Evolutionary conservation across 2,888 invertebrate genomes (phyloP), one percentile per base, ranked within the genome.

Genomic region (Habroteleia sp.): DNA sequence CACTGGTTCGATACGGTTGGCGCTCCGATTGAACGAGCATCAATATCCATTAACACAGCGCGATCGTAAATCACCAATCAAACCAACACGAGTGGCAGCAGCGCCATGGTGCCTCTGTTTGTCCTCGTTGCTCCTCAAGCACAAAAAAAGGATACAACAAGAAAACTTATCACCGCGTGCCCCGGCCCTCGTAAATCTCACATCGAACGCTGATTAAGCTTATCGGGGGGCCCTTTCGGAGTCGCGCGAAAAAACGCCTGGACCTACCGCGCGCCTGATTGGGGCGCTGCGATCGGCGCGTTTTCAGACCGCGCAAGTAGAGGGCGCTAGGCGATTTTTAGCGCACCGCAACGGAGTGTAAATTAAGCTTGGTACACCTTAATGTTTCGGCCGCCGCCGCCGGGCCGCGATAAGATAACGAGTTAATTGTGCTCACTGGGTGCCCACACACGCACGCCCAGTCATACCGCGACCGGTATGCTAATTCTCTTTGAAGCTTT

Each of bases 381-480:
- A 74, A 62, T 62, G 74, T 60, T 69, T 60, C 69, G 65, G 80
- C 80, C 79, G 80, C 76, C 84, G 83, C 83, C 84, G 83, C 83
- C 84, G 81, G 79, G 79, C 71, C 81, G 81, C 86, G 88, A 88
- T 88, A 88, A 88, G 88, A 88, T 88, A 87, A 88, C 88, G 87
- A 88, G 88, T 88, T 88, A 88, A 88, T 88, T 88, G 88, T 88
- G 87, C 87, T 84, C 85, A 84, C 85, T 84, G 84, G 81, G 81
- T 86, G 87, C 86, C 86, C 86, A 86, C 87, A 86, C 86, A 85
- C 85, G 84, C 86, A 56, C 63, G 71, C 77, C 83, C 84, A 84
- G 85, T 86, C 85, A 84, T 85, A 86, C 81, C 80, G 80, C 83
- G 83, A 83, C 83, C 85, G 83, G 87, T 88, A 88, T 88, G 88